Evolutionary conservation across 2,797 vertebrate genomes (phyloP), one percentile per base, ranked within the genome.

Genomic region (Hippocampus kuda): DNA sequence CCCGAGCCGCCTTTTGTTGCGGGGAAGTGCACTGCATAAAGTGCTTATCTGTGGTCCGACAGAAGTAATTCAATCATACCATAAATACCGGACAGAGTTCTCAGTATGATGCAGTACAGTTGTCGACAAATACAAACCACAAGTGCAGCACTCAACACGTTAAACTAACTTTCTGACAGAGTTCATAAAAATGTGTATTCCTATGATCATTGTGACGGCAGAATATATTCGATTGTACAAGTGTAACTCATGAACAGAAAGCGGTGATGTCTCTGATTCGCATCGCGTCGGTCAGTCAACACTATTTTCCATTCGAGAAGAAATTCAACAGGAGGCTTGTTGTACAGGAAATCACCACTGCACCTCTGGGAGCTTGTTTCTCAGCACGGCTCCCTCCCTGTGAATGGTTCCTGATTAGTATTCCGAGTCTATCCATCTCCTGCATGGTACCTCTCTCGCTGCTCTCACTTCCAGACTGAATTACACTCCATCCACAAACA

Each of bases 381-480:
- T 78, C 69, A 70, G 74, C 75, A 70, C 57, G 64, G 61, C 72
- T 78, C 57, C 68, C 68, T 77, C 38, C 26, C 53, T 73, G 64
- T 84, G 82, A 87, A 85, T 73, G 72, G 72, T 76, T 85, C 78
- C 79, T 70, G 44, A 83, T 85, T 85, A 82, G 71, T 79, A 81
- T 84, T 87, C 83, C 64, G 72, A 67, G 71, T 75, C 70, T 86
- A 84, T 87, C 81, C 79, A 75, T 82, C 73, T 65, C 68, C 63
- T 68, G 67, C 76, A 66, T 72, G 26, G 64, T 72, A 77, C 70
- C 68, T 73, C 65, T 74, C 79, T 76, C 68, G 38, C 74, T 26
- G 72, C 60, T 74, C 78, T 77, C 67, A 41, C 74, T 9, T 72
- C 64, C 72, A 79, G 65, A 76, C 69, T 68, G 76, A 79, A 78